Conservation (phyloP, 2,888 invertebrate genomes). For the Tridacna gigas region DNA sequence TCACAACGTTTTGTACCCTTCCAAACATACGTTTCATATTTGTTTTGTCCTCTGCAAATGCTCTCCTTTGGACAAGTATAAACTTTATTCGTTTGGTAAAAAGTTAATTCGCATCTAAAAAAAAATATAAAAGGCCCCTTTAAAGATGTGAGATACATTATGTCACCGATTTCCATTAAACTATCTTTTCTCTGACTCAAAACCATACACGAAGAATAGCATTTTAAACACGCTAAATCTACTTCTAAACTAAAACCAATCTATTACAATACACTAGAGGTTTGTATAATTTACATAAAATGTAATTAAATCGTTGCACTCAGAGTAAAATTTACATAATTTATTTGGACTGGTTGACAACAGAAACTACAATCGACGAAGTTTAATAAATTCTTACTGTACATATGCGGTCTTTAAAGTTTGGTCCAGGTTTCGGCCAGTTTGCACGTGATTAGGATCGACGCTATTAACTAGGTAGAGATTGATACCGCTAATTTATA, state of each 20-base stretch:
- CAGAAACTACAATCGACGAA: background rate
- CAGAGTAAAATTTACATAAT: background rate
- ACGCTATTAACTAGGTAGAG: background rate
- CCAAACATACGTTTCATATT: background rate
- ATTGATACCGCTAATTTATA: background rate
- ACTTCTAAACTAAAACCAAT: constrained; percentile 7
- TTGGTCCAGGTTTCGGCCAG: too few species aligned
- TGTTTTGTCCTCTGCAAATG: background rate
- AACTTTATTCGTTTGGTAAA: background rate
- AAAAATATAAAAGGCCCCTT: too few species aligned
- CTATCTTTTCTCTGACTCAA: background rate
- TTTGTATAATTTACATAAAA: constrained; percentile 26
- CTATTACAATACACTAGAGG: background rate
- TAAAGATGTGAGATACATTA: background rate
- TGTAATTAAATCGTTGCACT: constrained; percentile 11
- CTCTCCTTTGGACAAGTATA: background rate
- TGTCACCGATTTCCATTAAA: background rate
- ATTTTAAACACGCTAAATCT: too few species aligned
- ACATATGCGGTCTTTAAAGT: too few species aligned
- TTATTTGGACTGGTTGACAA: background rate
- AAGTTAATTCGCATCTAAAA: too few species aligned
- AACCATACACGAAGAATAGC: background rate
- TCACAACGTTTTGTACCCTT: background rate
- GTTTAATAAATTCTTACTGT: background rate
- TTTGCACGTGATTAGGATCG: background rate